These are phyloP conservation scores for Cantharis rustica DNA, from an alignment of 2,888 invertebrate genomes.

Conservation along the genomic window DNA sequence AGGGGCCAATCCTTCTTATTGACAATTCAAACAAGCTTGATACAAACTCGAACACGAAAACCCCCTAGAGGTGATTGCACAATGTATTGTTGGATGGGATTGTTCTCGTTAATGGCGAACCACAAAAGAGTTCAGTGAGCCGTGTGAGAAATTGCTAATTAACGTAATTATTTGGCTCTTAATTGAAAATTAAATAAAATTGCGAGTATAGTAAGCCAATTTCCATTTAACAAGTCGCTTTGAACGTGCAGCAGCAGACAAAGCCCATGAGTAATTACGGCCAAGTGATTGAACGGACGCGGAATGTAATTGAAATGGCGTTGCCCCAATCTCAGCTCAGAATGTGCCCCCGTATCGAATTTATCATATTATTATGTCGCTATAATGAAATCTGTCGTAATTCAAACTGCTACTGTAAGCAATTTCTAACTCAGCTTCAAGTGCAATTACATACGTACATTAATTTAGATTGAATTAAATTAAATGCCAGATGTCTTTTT, in stretches of 20 bases:
- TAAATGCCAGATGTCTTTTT: constrained; percentile 1
- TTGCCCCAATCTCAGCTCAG: constrained; percentile 13
- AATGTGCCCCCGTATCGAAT: constrained; percentile 19
- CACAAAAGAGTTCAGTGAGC: constrained; percentile 13
- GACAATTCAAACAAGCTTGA: constrained; percentile 13
- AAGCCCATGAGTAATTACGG: constrained; percentile 21
- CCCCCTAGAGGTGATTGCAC: constrained; percentile 12
- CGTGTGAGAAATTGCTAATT: constrained; percentile 32
- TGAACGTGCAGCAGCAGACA: constrained; percentile 8
- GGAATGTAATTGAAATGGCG: constrained; percentile 25
- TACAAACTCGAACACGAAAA: not conserved
- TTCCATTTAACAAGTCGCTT: constrained; percentile 22
- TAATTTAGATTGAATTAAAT: constrained; percentile 26
- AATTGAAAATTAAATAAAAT: constrained; percentile 26
- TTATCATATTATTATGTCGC: constrained; percentile 21
- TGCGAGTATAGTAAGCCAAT: constrained; percentile 13
- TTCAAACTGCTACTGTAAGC: constrained; percentile 15
- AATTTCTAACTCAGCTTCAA: constrained; percentile 10
- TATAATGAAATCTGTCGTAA: constrained; percentile 21
- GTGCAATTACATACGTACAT: constrained; percentile 13
- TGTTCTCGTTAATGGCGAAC: constrained; percentile 12
- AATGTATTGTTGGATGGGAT: constrained; percentile 10
- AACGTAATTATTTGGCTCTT: constrained; percentile 30
- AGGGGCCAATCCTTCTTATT: not conserved
- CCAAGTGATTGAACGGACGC: constrained; percentile 15